phyloP scores from a whole-genome alignment of 2,113 vertebrate species.

The Pardalotus punctatus region DNA sequence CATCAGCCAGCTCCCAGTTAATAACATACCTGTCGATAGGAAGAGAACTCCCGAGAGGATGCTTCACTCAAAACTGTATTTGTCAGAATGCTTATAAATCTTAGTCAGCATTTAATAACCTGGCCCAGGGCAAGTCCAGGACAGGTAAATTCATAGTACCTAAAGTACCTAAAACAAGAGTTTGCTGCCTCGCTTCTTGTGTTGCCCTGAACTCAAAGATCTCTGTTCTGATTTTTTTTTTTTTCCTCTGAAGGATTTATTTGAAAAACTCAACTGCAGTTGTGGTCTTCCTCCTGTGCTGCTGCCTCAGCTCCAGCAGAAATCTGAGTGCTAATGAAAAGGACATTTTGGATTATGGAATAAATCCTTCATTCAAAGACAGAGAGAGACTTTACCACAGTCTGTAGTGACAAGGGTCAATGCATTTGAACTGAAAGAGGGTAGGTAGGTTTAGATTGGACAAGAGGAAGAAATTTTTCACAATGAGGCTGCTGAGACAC shows the following conservation, averaged over 20 bases:
- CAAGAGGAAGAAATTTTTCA: background rate
- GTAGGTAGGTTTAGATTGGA: background rate
- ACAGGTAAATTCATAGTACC: background rate
- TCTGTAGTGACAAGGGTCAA: background rate
- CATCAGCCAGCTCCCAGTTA: background rate
- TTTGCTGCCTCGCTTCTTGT: background rate
- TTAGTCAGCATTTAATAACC: background rate
- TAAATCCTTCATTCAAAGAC: background rate
- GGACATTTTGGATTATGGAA: background rate
- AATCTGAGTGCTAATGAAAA: background rate
- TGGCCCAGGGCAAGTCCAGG: background rate
- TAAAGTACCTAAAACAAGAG: background rate
- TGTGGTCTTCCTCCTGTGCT: background rate
- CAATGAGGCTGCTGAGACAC: background rate
- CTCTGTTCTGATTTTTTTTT: background rate
- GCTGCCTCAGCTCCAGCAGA: background rate
- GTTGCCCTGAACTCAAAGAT: background rate
- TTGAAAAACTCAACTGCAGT: background rate
- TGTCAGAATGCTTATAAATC: background rate
- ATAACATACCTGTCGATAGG: background rate
- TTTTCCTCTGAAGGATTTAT: background rate
- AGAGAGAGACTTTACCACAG: background rate
- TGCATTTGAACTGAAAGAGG: background rate
- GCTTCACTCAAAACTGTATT: background rate
- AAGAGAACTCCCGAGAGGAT: background rate